Evolutionary conservation across 1,140 invertebrate species (phyloP), one percentile per base, ranked within the genome.

Genomic region (Zaprionus nigranus): DNA sequence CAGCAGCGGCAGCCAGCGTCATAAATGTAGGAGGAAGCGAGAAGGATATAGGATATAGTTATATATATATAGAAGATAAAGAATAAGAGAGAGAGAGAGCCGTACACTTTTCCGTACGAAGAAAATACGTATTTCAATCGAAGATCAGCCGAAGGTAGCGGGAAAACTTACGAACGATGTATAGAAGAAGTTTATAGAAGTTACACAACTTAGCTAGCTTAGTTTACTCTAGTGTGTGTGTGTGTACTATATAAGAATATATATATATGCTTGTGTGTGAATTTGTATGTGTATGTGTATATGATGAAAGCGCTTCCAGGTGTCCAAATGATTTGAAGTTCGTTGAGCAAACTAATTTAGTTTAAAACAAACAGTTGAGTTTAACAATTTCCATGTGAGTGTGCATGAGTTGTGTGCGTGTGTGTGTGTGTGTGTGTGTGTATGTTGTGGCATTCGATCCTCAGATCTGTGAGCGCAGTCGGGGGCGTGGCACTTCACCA

Each of bases 381-480:
- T 81, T 70, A 64, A 75, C 64, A 38, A 69, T 38, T 72, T 56
- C 36, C 2, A 46, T 11, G n/a, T 17, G n/a, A 46, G 20, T 51
- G 46, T 51, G 46, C 24, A 20, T 12, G 7, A 34, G 30, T 34
- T 34, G 11, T 13, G 22, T 51, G 46, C 22, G 46, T 22, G 9
- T 49, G 46, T 22, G 17, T 49, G 2, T 51, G 17, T 49, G 2
- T 51, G 46, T 51, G 46, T 77, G 73, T 81, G 81, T 85, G 82
- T 84, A 84, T 82, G 82, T 81, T 64, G 66, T 81, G 82, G 82
- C 78, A 74, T 49, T 64, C 28, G 38, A 26, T 57, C 11, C 58
- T 69, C 95, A 96, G 93, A 97, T 96, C 93, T 96, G 95, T 65
- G 96, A 97, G 92, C 96, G 96, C 93, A 97, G 95, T 78, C 96